Conservation (phyloP, 2,113 vertebrate genomes). For the Hyperopisus bebe region DNA sequence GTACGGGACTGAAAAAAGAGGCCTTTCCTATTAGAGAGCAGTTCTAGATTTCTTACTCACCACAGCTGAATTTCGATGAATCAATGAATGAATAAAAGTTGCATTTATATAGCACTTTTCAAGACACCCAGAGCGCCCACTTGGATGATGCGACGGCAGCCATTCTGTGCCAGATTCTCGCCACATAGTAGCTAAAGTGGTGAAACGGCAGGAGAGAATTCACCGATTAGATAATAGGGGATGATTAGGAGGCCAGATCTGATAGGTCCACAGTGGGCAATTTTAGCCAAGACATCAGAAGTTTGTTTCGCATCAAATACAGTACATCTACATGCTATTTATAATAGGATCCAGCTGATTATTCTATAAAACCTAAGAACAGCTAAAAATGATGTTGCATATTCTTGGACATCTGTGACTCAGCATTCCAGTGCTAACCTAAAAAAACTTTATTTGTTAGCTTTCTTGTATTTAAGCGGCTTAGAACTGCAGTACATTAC, state of each 20-base stretch:
- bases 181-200: no score
- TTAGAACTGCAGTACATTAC: background rate
- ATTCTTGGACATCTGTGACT: background rate
- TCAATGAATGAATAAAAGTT: background rate
- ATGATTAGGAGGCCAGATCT: no score
- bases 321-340: background rate
- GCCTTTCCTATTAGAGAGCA: background rate
- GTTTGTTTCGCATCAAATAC: background rate
- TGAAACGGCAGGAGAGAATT: no score
- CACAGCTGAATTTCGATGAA: background rate
- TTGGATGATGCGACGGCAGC: no score
- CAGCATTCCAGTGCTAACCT: background rate
- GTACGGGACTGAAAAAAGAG: background rate
- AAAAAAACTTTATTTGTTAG: background rate
- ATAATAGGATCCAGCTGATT: background rate
- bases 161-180: no score
- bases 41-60: background rate
- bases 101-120: no score
- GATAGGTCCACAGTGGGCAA: no score
- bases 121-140: no score
- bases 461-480: background rate
- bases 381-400: background rate
- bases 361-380: background rate
- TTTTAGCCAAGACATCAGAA: background rate
- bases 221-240: no score